A percentile compares a stretch with the other conserved stretches of the same genome.
Conservation (phyloP, 2,888 invertebrate species). For the Arenicola marina region DNA sequence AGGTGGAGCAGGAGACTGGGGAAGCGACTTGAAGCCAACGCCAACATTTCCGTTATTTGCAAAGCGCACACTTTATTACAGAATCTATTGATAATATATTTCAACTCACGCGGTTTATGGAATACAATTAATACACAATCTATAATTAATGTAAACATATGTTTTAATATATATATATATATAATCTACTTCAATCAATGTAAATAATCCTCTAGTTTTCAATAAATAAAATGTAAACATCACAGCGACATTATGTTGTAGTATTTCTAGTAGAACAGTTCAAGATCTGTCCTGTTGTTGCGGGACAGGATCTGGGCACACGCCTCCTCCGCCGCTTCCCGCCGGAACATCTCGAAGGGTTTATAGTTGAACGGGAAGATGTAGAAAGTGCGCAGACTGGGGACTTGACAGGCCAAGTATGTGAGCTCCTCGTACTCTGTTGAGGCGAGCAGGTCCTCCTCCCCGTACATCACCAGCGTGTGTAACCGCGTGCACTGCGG, state of each 20-base stretch:
- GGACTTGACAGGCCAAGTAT: constrained; percentile 18
- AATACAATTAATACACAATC: neutral
- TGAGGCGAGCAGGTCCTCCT: constrained; percentile 15
- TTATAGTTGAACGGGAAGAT: constrained; percentile 26
- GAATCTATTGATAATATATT: neutral
- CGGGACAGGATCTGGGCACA: neutral
- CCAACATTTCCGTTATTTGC: no score
- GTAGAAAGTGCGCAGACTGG: constrained; percentile 16
- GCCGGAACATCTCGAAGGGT: constrained; percentile 23
- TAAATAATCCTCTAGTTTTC: neutral
- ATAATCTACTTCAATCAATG: neutral
- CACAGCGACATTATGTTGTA: neutral
- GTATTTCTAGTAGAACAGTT: neutral
- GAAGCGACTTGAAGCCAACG: no score
- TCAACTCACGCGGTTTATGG: neutral
- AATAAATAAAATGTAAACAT: neutral
- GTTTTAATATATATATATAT: neutral
- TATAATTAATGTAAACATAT: neutral
- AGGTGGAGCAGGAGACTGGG: no score
- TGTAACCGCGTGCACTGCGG: neutral
- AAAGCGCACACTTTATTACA: neutral
- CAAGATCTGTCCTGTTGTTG: neutral
- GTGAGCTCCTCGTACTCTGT: constrained; percentile 16
- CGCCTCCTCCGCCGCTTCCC: constrained; percentile 1
- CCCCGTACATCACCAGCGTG: constrained; percentile 15